These are phyloP conservation scores for Pandemis corylana DNA, from an alignment of 2,888 invertebrate species.

Conservation along the genomic window DNA sequence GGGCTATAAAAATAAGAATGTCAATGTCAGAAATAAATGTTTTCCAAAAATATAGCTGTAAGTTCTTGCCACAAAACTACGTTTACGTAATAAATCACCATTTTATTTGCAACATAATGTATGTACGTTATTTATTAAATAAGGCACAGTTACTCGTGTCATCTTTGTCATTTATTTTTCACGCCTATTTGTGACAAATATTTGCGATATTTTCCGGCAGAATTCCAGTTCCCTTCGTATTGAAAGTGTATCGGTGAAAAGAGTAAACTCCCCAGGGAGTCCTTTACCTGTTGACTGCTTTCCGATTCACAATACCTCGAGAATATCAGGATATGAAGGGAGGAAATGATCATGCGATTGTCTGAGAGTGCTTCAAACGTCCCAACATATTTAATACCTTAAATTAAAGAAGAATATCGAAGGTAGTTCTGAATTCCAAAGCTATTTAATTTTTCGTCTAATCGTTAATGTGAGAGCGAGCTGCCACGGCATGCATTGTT, in stretches of 20 bases:
- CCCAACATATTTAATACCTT: no score
- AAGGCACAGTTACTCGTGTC: conserved; percentile 20
- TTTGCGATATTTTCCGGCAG: conserved; percentile 8
- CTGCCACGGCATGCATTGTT: no score
- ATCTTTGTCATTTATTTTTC: conserved; percentile 11
- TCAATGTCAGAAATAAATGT: no score
- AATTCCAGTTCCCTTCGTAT: conserved; percentile 15
- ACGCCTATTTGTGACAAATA: conserved; percentile 7
- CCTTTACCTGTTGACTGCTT: conserved; percentile 28
- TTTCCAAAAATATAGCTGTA: neutral
- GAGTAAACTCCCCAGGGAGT: conserved; percentile 10
- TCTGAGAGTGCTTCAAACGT: neutral
- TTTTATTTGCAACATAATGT: neutral
- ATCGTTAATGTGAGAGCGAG: no score
- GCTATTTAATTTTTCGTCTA: no score
- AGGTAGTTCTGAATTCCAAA: no score
- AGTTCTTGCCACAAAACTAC: neutral
- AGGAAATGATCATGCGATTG: neutral
- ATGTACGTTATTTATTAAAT: conserved; percentile 28
- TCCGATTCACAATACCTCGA: neutral
- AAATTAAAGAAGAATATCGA: no score
- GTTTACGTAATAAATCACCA: neutral
- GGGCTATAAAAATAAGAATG: no score
- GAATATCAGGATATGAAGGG: neutral
- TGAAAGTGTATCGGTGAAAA: conserved; percentile 18